Evolutionary conservation across 2,797 vertebrate species (phyloP).

Genomic region (Oryzias dopingdopingensis): DNA sequence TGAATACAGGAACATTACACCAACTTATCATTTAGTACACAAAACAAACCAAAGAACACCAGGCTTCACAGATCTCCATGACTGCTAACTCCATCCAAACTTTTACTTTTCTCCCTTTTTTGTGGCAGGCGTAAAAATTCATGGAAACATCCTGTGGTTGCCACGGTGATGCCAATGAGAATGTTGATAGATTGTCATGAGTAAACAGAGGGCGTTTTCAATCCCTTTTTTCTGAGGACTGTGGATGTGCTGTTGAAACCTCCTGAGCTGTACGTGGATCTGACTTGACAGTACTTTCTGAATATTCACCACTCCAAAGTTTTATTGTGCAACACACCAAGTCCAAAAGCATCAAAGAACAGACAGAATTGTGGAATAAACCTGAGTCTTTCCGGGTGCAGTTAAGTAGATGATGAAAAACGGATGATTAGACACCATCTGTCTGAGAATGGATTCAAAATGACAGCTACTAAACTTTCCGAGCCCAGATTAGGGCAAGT

Average conservation of each 20-base stretch:
- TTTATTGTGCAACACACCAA: neutral
- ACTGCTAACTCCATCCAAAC: slow-evolving; percentile 3
- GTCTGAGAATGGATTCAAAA: too few relatives aligned
- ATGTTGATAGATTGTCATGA: slow-evolving; percentile 78
- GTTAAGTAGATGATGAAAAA: too few relatives aligned
- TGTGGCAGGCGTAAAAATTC: slow-evolving; percentile 18
- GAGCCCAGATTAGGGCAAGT: too few relatives aligned
- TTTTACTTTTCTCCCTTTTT: slow-evolving; percentile 9
- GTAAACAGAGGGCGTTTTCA: slow-evolving; percentile 41
- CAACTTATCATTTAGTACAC: neutral
- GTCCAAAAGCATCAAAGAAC: slow-evolving; percentile 1
- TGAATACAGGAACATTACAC: neutral
- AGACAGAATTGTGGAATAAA: neutral
- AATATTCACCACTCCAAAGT: neutral
- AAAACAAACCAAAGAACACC: slow-evolving; percentile 9
- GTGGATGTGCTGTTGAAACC: too few relatives aligned
- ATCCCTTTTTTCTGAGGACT: neutral
- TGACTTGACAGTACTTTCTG: too few relatives aligned
- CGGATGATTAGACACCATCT: too few relatives aligned
- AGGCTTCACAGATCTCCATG: slow-evolving; percentile 25
- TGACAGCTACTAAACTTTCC: too few relatives aligned
- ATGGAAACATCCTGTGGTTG: slow-evolving; percentile 29
- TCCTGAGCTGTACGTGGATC: too few relatives aligned
- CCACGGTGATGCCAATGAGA: slow-evolving; percentile 39
- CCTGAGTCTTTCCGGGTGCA: too few relatives aligned